Evolutionary conservation across 2,113 vertebrate genomes (phyloP).

Genomic region (Alethe castanea): DNA sequence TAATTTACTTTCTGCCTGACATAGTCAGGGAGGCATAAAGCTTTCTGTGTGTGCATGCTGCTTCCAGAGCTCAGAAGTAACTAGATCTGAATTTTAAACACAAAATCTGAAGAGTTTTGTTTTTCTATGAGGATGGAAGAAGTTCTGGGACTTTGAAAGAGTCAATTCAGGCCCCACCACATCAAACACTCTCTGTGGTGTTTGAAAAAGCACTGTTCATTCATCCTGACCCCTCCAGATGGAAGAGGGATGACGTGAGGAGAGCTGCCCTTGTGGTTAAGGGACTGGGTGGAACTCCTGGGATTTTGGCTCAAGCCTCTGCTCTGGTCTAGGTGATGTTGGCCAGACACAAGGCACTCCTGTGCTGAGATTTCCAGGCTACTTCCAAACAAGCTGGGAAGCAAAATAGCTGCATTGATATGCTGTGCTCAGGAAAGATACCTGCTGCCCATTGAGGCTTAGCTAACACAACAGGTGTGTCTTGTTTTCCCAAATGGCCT

Average conservation of each 20-base stretch:
- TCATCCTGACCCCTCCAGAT: neutral
- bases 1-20: slow-evolving; percentile 56
- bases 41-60: slow-evolving; percentile 13
- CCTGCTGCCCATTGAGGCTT: neutral
- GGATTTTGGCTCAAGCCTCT: neutral
- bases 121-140: neutral
- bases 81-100: slow-evolving; percentile 47
- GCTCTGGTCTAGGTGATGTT: neutral
- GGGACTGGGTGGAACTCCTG: neutral
- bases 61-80: slow-evolving; percentile 32
- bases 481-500: neutral
- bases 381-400: neutral
- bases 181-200: neutral
- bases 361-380: neutral
- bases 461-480: neutral
- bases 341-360: neutral
- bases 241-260: neutral
- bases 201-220: neutral
- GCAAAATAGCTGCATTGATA: neutral
- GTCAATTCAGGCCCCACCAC: slow-evolving; percentile 17
- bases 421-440: neutral
- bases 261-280: neutral
- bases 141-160: slow-evolving; percentile 18
- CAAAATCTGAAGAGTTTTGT: slow-evolving; percentile 10
- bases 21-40: slow-evolving; percentile 48